Percentiles rank a stretch among this genome's conserved stretches.
Evolutionary conservation across 2,888 invertebrate genomes (phyloP).

Genomic region (Omphaloscelis lunosa): DNA sequence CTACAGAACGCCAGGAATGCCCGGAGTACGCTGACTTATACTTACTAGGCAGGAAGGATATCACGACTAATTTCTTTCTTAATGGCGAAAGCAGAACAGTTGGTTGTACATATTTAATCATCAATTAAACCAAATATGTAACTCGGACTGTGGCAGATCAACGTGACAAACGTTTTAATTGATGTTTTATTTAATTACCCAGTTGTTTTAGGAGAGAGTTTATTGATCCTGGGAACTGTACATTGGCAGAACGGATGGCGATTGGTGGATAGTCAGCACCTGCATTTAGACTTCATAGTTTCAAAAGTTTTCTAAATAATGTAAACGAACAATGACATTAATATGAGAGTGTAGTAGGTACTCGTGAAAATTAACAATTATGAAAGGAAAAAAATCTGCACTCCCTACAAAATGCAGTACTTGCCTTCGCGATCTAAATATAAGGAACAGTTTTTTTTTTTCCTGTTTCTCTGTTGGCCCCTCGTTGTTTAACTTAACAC

Average conservation of each 20-base stretch:
- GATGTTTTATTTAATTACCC: conserved; percentile 17
- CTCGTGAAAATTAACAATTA: neutral
- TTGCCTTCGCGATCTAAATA: neutral
- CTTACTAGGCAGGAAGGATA: conserved; percentile 3
- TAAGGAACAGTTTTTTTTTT: neutral
- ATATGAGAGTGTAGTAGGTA: neutral
- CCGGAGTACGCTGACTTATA: neutral
- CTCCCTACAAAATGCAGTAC: neutral
- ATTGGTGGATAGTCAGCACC: neutral
- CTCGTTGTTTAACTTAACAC: neutral
- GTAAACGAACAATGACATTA: neutral
- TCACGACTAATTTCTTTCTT: conserved; percentile 8
- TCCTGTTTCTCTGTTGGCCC: neutral
- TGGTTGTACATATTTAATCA: conserved; percentile 25
- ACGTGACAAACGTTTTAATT: conserved; percentile 45
- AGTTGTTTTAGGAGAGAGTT: conserved; percentile 18
- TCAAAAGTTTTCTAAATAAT: neutral
- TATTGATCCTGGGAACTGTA: conserved; percentile 36
- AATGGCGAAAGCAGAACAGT: conserved; percentile 35
- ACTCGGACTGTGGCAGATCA: neutral
- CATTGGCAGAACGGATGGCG: neutral
- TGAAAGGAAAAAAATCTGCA: neutral
- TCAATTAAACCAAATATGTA: conserved; percentile 36
- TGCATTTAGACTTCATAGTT: neutral
- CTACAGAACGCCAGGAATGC: too few relatives aligned